Conservation (phyloP, 2,888 invertebrate species). For the Alcis repandata region DNA sequence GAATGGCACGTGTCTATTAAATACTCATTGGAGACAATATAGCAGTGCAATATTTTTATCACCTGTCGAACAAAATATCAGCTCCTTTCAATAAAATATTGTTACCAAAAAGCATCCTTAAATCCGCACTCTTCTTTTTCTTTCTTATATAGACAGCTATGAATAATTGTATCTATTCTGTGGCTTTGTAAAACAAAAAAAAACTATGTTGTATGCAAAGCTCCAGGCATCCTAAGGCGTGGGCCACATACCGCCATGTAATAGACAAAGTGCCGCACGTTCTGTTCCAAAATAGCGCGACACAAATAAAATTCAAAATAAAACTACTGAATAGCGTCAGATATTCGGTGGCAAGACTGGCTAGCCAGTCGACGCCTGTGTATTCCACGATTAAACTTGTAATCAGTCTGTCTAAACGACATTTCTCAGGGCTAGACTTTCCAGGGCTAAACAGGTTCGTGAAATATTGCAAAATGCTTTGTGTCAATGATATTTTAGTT, state of each 20-base stretch:
- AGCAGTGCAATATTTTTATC: constrained; percentile 11
- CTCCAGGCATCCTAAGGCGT: constrained; percentile 66
- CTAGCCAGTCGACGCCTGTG: constrained; percentile 64
- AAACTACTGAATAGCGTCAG: constrained; percentile 82
- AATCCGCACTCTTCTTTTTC: not conserved
- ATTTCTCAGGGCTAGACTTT: constrained; percentile 32
- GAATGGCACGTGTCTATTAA: constrained; percentile 61
- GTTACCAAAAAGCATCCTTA: not conserved
- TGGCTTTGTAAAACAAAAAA: constrained; percentile 4
- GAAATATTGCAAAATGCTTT: not conserved
- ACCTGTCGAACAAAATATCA: constrained; percentile 27
- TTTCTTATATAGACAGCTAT: not conserved
- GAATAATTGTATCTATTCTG: not conserved
- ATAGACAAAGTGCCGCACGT: constrained; percentile 82
- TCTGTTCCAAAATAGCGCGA: constrained; percentile 84
- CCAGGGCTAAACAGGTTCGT: not conserved
- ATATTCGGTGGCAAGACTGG: constrained; percentile 68
- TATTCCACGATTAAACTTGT: constrained; percentile 67
- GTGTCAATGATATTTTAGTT: not conserved
- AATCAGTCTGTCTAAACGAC: constrained; percentile 55
- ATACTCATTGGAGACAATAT: constrained; percentile 24
- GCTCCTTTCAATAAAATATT: constrained; percentile 12
- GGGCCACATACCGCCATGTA: constrained; percentile 74
- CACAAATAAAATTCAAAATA: constrained; percentile 86
- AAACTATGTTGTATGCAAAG: constrained; percentile 55